Conservation (phyloP, 2,888 invertebrate species). For the Microctonus brassicae region DNA sequence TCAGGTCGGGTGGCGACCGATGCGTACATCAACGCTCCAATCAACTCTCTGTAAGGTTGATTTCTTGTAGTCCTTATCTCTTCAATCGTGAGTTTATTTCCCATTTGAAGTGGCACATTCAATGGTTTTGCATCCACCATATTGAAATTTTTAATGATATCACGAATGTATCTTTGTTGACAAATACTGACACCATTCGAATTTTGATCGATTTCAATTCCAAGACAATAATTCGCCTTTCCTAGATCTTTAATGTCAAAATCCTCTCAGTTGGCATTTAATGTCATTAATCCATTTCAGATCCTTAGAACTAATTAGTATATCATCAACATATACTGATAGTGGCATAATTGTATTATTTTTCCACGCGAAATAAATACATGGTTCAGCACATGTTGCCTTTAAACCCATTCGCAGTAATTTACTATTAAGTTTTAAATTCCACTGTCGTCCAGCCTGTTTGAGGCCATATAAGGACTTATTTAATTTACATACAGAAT, state of each 20-base stretch:
- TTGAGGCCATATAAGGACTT: slow-evolving; percentile 19
- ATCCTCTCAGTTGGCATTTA: neutral
- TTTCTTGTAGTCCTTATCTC: slow-evolving; percentile 6
- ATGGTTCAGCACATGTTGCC: neutral
- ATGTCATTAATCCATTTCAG: neutral
- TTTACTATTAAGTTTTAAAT: neutral
- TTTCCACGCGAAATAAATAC: neutral
- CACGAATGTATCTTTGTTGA: neutral
- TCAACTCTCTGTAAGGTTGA: slow-evolving; percentile 31
- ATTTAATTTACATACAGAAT: no score
- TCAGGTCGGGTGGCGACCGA: slow-evolving; percentile 37
- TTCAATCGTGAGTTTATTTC: neutral
- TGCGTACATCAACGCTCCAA: slow-evolving; percentile 35
- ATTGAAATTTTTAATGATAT: neutral
- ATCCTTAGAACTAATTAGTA: neutral
- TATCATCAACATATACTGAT: neutral
- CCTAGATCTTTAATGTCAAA: neutral
- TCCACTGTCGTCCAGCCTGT: slow-evolving; percentile 12
- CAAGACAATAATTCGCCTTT: neutral
- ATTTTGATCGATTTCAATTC: neutral
- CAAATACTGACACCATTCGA: neutral
- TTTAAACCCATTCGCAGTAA: neutral
- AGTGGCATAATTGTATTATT: neutral
- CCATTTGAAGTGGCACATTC: neutral
- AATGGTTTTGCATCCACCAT: neutral